A percentile compares a stretch with the other conserved stretches of the same genome.
Conservation (phyloP, 2,113 vertebrate species). For the Corythornis madagascariensis region DNA sequence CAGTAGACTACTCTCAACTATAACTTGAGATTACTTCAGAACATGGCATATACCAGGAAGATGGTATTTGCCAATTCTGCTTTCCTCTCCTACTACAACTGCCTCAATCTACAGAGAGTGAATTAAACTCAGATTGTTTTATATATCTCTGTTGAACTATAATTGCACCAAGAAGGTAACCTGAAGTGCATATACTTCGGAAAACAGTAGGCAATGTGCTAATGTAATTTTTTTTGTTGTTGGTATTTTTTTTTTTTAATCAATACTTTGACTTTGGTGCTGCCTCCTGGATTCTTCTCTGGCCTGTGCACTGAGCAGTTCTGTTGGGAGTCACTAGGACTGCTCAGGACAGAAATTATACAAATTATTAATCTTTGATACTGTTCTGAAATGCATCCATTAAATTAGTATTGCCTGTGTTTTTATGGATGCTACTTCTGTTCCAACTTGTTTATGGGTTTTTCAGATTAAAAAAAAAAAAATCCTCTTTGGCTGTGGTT, state of each 20-base stretch:
- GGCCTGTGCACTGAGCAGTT: not conserved
- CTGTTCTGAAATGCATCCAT: constrained; percentile 51
- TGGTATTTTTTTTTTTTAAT: not conserved
- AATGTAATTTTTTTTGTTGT: constrained; percentile 24
- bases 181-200: not conserved
- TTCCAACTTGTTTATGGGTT: constrained; percentile 40
- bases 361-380: constrained; percentile 59
- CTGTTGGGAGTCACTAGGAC: not conserved
- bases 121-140: not conserved
- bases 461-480: constrained; percentile 6
- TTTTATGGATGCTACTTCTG: constrained; percentile 41
- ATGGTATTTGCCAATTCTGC: not conserved
- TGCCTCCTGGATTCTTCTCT: not conserved
- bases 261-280: constrained; percentile 43
- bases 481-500: not conserved
- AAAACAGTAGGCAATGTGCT: not conserved
- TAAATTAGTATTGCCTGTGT: constrained; percentile 37
- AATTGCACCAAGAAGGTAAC: not conserved
- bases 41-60: not conserved
- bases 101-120: not conserved
- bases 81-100: not conserved
- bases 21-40: not conserved
- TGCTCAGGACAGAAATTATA: not conserved
- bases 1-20: not conserved
- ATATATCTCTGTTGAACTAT: not conserved